Conservation (phyloP, 1,140 invertebrate species). For the Goniozus legneri region DNA sequence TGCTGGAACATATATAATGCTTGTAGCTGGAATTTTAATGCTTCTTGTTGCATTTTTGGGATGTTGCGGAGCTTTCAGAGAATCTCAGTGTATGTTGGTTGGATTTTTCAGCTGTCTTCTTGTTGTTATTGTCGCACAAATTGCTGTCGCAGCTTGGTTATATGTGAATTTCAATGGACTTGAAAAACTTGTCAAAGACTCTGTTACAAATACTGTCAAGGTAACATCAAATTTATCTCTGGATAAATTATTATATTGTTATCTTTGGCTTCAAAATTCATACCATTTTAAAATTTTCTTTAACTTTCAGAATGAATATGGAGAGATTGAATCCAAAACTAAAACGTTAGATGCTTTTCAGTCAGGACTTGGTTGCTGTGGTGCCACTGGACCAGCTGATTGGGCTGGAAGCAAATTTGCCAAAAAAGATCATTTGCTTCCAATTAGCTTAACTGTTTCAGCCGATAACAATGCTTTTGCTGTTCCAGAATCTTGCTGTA, state of each 20-base stretch:
- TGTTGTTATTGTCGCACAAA: conserved; percentile 74
- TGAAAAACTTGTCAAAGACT: conserved; percentile 60
- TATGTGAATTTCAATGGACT: conserved; percentile 66
- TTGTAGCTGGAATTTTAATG: conserved; percentile 76
- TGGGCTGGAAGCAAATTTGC: conserved; percentile 67
- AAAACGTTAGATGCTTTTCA: conserved; percentile 70
- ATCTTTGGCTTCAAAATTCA: not conserved
- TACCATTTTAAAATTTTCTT: not conserved
- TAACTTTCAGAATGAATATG: conserved; percentile 61
- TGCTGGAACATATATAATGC: conserved; percentile 70
- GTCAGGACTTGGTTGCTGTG: conserved; percentile 67
- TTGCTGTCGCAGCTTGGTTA: conserved; percentile 71
- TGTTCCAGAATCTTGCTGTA: conserved; percentile 64
- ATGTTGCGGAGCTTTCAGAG: conserved; percentile 83
- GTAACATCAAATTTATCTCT: conserved; percentile 28
- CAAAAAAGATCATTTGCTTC: conserved; percentile 31
- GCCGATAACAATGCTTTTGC: conserved; percentile 45
- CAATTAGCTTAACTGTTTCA: conserved; percentile 35
- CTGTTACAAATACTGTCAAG: conserved; percentile 63
- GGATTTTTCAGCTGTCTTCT: conserved; percentile 73
- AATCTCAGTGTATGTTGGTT: conserved; percentile 83
- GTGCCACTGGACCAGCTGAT: conserved; percentile 66
- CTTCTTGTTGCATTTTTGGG: conserved; percentile 85
- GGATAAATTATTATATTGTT: not conserved
- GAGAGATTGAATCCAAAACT: conserved; percentile 59